Conservation (phyloP, 37 sponge, comb jelly and placozoan species). For the Axinella damicornis region DNA sequence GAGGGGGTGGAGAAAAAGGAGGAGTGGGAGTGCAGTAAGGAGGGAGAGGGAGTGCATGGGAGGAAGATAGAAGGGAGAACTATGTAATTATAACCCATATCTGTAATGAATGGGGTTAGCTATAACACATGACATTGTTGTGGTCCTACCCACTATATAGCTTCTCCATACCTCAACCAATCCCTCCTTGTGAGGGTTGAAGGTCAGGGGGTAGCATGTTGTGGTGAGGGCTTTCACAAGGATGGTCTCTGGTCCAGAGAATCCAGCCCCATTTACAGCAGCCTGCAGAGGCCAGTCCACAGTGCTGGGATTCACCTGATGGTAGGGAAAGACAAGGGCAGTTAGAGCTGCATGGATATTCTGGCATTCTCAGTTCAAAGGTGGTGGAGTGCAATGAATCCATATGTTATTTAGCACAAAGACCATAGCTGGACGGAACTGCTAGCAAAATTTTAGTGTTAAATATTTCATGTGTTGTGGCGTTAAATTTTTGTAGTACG, state of each 20-base stretch:
- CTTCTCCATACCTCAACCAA: conserved; percentile 52
- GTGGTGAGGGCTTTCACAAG: conserved; percentile 69
- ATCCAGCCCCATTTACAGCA: conserved; percentile 41
- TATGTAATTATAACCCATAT: neutral
- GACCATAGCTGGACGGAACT: no score
- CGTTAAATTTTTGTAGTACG: no score
- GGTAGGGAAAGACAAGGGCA: neutral
- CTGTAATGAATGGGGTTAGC: no score
- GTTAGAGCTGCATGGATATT: neutral
- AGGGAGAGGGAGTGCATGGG: no score
- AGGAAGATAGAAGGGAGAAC: no score
- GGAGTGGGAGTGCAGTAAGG: no score
- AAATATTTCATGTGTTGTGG: no score
- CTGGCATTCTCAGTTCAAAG: neutral
- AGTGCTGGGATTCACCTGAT: conserved; percentile 73
- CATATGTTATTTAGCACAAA: no score
- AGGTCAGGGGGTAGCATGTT: conserved; percentile 77
- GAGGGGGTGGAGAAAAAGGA: no score
- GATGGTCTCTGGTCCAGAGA: conserved; percentile 70
- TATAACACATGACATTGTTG: neutral
- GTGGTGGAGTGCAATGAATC: no score
- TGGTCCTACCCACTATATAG: neutral
- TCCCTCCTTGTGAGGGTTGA: conserved; percentile 75
- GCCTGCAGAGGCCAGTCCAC: conserved; percentile 68
- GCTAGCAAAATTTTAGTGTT: no score